Conservation (phyloP, 1,140 invertebrate species). For the Drosophila ananassae region DNA sequence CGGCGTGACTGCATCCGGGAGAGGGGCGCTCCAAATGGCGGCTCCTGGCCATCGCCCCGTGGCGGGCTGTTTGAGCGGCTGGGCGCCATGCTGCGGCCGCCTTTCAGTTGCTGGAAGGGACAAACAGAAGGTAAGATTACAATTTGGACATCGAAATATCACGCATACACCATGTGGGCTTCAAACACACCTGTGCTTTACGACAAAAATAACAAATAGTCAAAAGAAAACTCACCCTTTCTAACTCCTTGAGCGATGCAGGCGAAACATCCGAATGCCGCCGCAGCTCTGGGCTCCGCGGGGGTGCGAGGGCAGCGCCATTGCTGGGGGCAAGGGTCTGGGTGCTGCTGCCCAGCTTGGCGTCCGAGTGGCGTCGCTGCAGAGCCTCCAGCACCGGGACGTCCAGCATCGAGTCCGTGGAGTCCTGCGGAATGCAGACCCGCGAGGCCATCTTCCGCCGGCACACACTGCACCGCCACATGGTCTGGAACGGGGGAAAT, state of each 20-base stretch:
- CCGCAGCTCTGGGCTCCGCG: conserved; percentile 90
- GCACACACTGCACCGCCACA: conserved; percentile 92
- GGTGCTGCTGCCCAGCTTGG: conserved; percentile 87
- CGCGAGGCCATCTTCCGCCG: conserved; percentile 91
- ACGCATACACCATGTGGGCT: too few species aligned
- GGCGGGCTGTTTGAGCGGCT: conserved; percentile 85
- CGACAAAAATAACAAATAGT: background rate
- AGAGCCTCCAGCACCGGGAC: conserved; percentile 90
- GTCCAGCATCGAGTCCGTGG: conserved; percentile 91
- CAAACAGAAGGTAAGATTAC: background rate
- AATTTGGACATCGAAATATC: too few species aligned
- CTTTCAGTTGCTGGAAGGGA: conserved; percentile 67
- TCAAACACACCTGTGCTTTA: too few species aligned
- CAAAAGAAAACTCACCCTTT: conserved; percentile 87
- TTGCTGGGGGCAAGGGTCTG: conserved; percentile 84
- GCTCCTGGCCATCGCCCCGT: conserved; percentile 70
- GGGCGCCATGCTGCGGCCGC: conserved; percentile 84
- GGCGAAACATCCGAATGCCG: conserved; percentile 93
- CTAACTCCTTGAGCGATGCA: conserved; percentile 92
- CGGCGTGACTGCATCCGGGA: conserved; percentile 85
- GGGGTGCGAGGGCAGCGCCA: conserved; percentile 87
- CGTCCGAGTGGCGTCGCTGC: conserved; percentile 91
- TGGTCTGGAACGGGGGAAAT: conserved; percentile 85
- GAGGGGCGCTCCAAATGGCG: conserved; percentile 72
- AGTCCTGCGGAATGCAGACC: conserved; percentile 89